Evolutionary conservation across 2,888 invertebrate species (phyloP).

Genomic region (Campoletis raptor): DNA sequence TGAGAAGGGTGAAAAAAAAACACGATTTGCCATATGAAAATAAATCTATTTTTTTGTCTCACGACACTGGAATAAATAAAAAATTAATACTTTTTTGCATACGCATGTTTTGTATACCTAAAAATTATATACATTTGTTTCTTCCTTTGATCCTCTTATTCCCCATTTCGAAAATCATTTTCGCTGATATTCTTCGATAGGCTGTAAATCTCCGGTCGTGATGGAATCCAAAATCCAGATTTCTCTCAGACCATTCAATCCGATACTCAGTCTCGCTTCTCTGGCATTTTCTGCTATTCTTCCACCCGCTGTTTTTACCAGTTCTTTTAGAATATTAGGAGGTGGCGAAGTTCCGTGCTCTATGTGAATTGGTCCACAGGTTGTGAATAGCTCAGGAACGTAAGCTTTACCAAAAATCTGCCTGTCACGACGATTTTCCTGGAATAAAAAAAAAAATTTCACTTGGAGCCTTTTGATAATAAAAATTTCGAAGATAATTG

Average conservation of each 20-base stretch:
- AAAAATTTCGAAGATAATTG: background rate
- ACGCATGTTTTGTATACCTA: conserved; percentile 4
- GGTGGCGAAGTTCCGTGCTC: conserved; percentile 85
- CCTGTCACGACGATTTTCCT: conserved; percentile 88
- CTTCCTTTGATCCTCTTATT: background rate
- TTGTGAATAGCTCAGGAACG: conserved; percentile 87
- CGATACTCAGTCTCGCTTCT: conserved; percentile 87
- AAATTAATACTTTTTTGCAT: conserved; percentile 10
- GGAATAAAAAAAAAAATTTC: conserved; percentile 67
- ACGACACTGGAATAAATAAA: conserved; percentile 25
- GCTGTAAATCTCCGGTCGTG: conserved; percentile 86
- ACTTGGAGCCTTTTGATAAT: background rate
- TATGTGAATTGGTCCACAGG: conserved; percentile 87
- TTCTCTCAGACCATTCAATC: conserved; percentile 86
- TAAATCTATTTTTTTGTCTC: conserved; percentile 38
- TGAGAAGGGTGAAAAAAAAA: background rate
- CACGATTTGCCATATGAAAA: conserved; percentile 23
- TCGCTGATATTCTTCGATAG: conserved; percentile 84
- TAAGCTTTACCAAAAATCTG: conserved; percentile 88
- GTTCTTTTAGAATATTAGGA: conserved; percentile 86
- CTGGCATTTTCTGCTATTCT: conserved; percentile 84
- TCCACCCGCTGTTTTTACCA: conserved; percentile 87
- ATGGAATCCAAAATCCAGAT: conserved; percentile 89
- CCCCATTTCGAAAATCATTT: conserved; percentile 35
- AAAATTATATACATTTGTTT: conserved; percentile 17